Base-by-base conservation (phyloP, 2,797 vertebrate genomes). In the Anguilla megastoma region DNA sequence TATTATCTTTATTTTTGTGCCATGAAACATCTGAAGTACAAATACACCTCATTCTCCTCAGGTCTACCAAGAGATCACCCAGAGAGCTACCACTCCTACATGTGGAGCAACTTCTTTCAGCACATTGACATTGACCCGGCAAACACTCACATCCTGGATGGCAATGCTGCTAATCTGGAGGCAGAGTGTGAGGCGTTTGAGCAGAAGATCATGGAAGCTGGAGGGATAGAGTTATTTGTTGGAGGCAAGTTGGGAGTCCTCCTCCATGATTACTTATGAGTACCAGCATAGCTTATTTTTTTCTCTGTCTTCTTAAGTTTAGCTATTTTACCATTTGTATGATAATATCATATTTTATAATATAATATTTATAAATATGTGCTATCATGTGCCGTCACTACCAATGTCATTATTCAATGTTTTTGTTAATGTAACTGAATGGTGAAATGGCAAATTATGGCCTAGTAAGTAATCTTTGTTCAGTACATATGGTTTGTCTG, bases 51-150 rank as follows among this genome's bases (percentile, higher is more conserved):
- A 18, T 14, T 58, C 50, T 88, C 9, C 27, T 3, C 85, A 99
- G 98, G 98, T n/a, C 96, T 99, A 84, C 97, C 98, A 0, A 96
- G 96, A 94, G 96, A 98, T 88, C 98, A 99, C 89, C 97, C 97
- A 0, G 97, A 99, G 93, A 99, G 98, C 91, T 99, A 99, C 91
- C 98, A 99, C 90, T 99, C 99, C 92, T 99, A 98, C 93, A 99
- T 99, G 98, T 99, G 98, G 98, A 98, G 98, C 88, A 98, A 99
- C 90, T 97, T 99, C 95, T 99, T 99, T 91, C 98, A 98, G 94
- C 97, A 99, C 89, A 96, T 98, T 54, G 97, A 99, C 94, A 99
- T 99, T 92, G 92, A 87, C 5, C 92, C 97, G 24, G 97, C 97
- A 87, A 99, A 99, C 2, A 95, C 97, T 4, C 97, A 99, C 92